Evolutionary conservation across 1,140 invertebrate genomes (phyloP), one percentile per base, ranked within the genome.

Genomic region (Parasteatoda tepidariorum): DNA sequence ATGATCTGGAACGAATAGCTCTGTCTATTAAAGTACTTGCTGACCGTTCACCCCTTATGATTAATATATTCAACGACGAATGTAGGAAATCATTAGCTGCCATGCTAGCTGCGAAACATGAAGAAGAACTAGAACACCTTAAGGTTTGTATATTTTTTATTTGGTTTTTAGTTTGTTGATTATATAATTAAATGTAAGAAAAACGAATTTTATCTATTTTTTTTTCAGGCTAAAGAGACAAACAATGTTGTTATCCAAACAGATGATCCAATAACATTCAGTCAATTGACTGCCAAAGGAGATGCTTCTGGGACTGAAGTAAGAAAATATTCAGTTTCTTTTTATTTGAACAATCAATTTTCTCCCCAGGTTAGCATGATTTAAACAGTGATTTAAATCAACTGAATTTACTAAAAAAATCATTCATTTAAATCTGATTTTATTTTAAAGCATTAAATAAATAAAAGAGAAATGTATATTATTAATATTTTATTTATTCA

Each of bases 1-100:
- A 99, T 89, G 98, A 99, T 89, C 90, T 92, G 31, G 97, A 99
- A 88, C 93, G 97, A 86, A 93, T 98, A 33, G 93, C 95, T n/a
- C 90, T 96, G 68, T 97, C 96, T 88, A 84, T 92, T 26, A 89
- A 70, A 73, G 79, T 95, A 0, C 89, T 97, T n/a, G 93, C 94
- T 48, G 94, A 95, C 67, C 91, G 92, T 26, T 93, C 92, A 0
- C 89, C 92, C 0, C 88, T 93, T 13, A 92, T 96, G 59, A 90
- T 93, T 9, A 90, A 93, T 30, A 94, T 98, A 7, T 97, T 97
- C 87, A 93, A 93, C 30, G 89, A 92, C 9, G 91, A 92, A 22
- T 97, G 97, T 85, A 92, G 96, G 13, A 89, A 92, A 41, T 96
- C 97, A 7, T 90, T 99, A 1, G 93, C 93, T 13, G 92, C 93